Percentiles rank a stretch among this genome's conserved stretches.
These are phyloP conservation scores for Lysandra bellargus DNA, from an alignment of 2,888 invertebrate species.

Conservation along the genomic window DNA sequence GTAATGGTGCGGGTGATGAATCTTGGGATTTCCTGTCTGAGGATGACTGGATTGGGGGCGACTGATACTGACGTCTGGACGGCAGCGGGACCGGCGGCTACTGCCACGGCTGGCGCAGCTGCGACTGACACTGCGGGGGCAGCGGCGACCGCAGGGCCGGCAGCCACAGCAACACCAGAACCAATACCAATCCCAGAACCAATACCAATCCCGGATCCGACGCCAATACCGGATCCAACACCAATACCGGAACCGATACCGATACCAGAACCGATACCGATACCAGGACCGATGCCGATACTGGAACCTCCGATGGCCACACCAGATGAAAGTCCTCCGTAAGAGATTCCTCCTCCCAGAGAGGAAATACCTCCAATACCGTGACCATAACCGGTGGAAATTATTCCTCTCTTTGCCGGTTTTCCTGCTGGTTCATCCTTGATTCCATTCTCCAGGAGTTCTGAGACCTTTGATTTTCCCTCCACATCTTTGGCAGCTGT, in stretches of 20 bases:
- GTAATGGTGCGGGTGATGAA: constrained; percentile 73
- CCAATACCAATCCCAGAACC: constrained; percentile 36
- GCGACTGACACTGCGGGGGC: constrained; percentile 41
- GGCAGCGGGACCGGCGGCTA: constrained; percentile 45
- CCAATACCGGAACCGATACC: constrained; percentile 41
- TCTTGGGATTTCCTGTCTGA: constrained; percentile 71
- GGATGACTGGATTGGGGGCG: constrained; percentile 69
- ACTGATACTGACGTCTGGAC: constrained; percentile 67
- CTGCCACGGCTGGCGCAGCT: constrained; percentile 47
- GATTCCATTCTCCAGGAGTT: constrained; percentile 63
- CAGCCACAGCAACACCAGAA: constrained; percentile 40
- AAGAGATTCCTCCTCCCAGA: constrained; percentile 35
- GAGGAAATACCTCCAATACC: constrained; percentile 28
- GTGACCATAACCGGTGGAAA: constrained; percentile 46
- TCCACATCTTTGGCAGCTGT: constrained; percentile 60
- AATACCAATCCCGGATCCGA: constrained; percentile 35
- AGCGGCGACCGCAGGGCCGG: constrained; percentile 45
- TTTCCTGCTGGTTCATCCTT: constrained; percentile 62
- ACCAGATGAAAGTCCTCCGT: constrained; percentile 37
- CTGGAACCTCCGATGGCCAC: constrained; percentile 33
- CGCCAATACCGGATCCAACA: constrained; percentile 34
- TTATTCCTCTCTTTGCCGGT: constrained; percentile 63
- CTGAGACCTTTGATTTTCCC: constrained; percentile 58
- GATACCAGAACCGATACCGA: constrained; percentile 36
- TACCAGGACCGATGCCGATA: constrained; percentile 14